phyloP scores from a whole-genome alignment of 2,797 vertebrate genomes.

The Propithecus perrieri region DNA sequence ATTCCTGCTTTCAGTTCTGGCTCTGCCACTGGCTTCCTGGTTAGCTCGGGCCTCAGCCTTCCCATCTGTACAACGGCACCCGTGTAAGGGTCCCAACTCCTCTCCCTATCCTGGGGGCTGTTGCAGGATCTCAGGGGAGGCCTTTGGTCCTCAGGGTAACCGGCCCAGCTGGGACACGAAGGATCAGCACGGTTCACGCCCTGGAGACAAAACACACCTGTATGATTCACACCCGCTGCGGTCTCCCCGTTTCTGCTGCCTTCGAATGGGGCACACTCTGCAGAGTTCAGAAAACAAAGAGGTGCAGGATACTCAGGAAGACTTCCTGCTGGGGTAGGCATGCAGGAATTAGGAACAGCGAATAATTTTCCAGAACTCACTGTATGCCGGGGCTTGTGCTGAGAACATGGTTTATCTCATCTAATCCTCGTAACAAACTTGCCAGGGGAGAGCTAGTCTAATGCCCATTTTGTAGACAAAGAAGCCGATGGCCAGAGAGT shows the following conservation, averaged over 20 bases:
- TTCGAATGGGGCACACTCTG: neutral
- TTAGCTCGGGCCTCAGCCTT: neutral
- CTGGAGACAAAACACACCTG: neutral
- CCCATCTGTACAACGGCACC: neutral
- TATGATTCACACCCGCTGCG: neutral
- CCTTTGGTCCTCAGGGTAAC: neutral
- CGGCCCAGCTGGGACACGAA: neutral
- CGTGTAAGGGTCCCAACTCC: neutral
- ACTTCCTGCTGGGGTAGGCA: neutral
- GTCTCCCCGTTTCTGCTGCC: neutral
- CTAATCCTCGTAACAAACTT: neutral
- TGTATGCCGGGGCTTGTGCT: neutral
- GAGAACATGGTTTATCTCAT: neutral
- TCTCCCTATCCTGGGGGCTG: neutral
- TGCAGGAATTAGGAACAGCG: neutral
- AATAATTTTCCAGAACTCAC: neutral
- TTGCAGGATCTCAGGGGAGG: neutral
- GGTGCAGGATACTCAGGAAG: neutral
- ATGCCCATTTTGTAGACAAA: neutral
- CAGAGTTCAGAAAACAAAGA: neutral
- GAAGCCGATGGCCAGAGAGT: neutral
- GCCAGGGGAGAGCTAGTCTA: accelerated
- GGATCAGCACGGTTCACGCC: neutral
- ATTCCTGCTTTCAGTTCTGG: neutral
- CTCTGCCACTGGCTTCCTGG: neutral